Percentiles rank a stretch among this genome's conserved stretches.
Evolutionary conservation across 2,113 vertebrate species (phyloP).

Genomic region (Onychorhynchus coronatus): DNA sequence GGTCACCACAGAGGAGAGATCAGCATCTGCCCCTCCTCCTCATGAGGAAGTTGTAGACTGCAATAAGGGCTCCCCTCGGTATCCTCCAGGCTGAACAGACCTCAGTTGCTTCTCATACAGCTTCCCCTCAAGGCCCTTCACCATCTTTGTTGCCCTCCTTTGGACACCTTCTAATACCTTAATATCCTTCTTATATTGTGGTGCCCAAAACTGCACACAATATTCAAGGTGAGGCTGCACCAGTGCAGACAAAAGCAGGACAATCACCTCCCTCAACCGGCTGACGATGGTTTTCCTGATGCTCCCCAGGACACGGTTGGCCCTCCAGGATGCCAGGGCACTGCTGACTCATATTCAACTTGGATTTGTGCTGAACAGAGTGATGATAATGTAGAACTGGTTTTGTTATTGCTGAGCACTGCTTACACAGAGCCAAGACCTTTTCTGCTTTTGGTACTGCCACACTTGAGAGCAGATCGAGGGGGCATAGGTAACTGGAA

Average conservation of each 20-base stretch:
- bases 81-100: neutral
- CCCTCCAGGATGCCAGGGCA: neutral
- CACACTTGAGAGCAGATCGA: neutral
- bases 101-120: neutral
- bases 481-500: fast-evolving
- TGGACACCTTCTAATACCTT: neutral
- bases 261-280: neutral
- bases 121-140: neutral
- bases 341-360: neutral
- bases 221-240: neutral
- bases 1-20: neutral
- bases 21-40: neutral
- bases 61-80: neutral
- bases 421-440: neutral
- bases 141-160: neutral
- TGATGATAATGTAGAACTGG: neutral
- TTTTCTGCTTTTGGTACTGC: neutral
- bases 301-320: neutral
- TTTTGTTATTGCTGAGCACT: neutral
- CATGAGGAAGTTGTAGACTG: neutral
- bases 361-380: neutral
- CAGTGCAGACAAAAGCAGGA: neutral
- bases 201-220: neutral
- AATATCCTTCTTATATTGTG: neutral
- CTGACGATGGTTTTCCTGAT: neutral